Conservation (phyloP, 2,113 vertebrate species). For the Sapajus apella region DNA sequence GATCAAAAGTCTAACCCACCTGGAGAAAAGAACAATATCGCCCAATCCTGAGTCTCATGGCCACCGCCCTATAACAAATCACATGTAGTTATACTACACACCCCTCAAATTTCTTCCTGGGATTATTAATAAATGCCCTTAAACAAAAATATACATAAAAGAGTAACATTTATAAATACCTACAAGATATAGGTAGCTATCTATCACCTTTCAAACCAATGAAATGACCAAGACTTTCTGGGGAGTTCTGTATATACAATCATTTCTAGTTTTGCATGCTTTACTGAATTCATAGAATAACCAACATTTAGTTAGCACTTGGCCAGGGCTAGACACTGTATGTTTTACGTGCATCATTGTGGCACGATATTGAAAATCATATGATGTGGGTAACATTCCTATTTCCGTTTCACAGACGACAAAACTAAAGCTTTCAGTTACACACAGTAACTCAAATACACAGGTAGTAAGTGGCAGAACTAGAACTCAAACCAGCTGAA, state of each 20-base stretch:
- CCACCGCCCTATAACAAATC: background rate
- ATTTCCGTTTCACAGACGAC: background rate
- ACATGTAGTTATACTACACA: background rate
- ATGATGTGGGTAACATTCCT: background rate
- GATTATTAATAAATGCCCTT: background rate
- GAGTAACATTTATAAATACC: background rate
- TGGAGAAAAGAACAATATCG: background rate
- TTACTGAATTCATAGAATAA: background rate
- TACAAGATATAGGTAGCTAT: background rate
- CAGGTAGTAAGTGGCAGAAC: background rate
- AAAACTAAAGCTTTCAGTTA: background rate
- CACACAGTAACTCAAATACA: background rate
- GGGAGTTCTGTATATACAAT: background rate
- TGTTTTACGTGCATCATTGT: background rate
- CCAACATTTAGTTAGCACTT: background rate
- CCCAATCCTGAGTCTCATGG: background rate
- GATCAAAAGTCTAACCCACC: background rate
- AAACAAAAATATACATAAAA: background rate
- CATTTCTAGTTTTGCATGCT: slow-evolving; percentile 1
- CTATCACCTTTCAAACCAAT: background rate
- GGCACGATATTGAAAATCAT: background rate
- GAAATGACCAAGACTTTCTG: background rate
- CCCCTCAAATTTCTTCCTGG: background rate
- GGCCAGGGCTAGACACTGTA: background rate
- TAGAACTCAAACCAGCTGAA: background rate